These are phyloP conservation scores for Theretra japonica DNA, from an alignment of 2,888 invertebrate species.

Conservation along the genomic window DNA sequence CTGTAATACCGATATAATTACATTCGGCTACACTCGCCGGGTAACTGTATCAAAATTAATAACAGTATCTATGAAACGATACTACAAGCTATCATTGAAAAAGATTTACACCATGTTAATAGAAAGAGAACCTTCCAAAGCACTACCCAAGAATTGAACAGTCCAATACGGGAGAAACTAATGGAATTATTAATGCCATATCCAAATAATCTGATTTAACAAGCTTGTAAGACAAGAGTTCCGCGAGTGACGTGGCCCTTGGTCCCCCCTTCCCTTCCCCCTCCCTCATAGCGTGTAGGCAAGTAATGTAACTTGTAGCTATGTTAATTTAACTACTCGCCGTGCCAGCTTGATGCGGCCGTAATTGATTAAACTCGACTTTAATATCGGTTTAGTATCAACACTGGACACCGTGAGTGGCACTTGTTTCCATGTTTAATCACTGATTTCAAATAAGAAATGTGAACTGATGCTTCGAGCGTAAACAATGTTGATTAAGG, in stretches of 20 bases:
- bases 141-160: conserved; percentile 2
- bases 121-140: background rate
- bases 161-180: background rate
- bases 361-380: conserved; percentile 47
- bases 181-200: conserved; percentile 7
- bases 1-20: too few species aligned
- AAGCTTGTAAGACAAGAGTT: conserved; percentile 38
- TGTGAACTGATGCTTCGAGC: background rate
- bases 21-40: too few species aligned
- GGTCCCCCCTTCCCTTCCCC: background rate
- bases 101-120: too few species aligned
- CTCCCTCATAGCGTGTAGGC: conserved; percentile 32
- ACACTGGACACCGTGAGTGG: conserved; percentile 23
- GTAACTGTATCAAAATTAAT: too few species aligned
- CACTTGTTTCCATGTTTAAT: conserved; percentile 6
- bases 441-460: background rate
- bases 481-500: too few species aligned
- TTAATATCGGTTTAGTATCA: conserved; percentile 41
- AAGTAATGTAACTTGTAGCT: conserved; percentile 41
- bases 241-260: conserved; percentile 37
- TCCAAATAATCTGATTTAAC: conserved; percentile 30
- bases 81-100: too few species aligned
- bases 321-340: conserved; percentile 49
- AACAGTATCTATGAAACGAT: too few species aligned
- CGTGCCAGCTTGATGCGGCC: conserved; percentile 39